phyloP scores from a whole-genome alignment of 2,797 vertebrate species.

The Malacoctenus gilli region DNA sequence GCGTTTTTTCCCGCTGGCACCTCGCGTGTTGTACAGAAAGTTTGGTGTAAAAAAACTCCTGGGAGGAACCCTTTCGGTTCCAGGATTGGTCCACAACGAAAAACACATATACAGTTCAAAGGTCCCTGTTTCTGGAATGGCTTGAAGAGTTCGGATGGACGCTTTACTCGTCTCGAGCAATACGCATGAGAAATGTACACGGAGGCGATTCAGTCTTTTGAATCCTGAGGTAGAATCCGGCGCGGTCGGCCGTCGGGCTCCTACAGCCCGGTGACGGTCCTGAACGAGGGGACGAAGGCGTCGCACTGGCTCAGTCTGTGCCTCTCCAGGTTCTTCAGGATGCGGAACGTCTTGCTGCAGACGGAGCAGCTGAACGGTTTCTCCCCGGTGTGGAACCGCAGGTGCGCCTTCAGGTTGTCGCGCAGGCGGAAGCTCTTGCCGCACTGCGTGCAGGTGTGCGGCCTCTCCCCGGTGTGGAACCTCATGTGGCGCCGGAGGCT shows the following conservation, averaged over 20 bases:
- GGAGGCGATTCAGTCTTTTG: slow-evolving; percentile 10
- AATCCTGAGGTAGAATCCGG: slow-evolving; percentile 60
- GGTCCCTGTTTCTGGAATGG: no score
- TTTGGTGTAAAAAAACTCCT: no score
- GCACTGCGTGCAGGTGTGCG: slow-evolving; percentile 73
- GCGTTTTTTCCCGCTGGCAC: no score
- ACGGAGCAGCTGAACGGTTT: slow-evolving; percentile 73
- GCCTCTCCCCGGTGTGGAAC: slow-evolving; percentile 80
- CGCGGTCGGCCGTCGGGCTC: background rate
- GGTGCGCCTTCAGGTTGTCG: slow-evolving; percentile 77
- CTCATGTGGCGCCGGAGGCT: slow-evolving; percentile 75
- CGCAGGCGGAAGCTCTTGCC: slow-evolving; percentile 78
- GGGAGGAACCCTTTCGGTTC: no score
- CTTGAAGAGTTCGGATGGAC: no score
- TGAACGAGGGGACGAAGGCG: slow-evolving; percentile 64
- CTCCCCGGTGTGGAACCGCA: slow-evolving; percentile 79
- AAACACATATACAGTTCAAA: no score
- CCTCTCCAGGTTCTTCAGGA: slow-evolving; percentile 74
- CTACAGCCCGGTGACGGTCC: slow-evolving; percentile 62
- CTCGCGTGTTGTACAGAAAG: no score
- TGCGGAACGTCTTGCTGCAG: slow-evolving; percentile 77
- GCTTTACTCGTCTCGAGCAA: background rate
- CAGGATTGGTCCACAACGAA: no score
- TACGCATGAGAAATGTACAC: no score
- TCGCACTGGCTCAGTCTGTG: slow-evolving; percentile 64